Conservation (phyloP, 1,140 invertebrate genomes). For the Dendrolimus kikuchii region DNA sequence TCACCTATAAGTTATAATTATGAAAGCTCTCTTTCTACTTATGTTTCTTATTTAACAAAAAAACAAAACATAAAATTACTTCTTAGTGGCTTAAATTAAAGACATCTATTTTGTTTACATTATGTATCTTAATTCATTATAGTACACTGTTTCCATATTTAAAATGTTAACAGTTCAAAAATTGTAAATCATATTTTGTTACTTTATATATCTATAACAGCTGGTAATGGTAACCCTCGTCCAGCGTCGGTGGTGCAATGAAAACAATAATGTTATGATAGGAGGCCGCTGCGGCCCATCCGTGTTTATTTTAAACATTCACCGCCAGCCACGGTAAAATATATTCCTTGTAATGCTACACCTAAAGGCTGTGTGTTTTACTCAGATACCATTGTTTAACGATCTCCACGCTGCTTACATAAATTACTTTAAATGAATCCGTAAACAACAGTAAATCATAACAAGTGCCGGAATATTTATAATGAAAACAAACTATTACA, state of each 20-base stretch:
- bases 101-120: too few species aligned
- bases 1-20: too few species aligned
- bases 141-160: too few species aligned
- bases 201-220: not conserved
- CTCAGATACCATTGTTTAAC: slow-evolving; percentile 33
- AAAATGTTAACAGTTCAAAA: too few species aligned
- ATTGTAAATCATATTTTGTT: too few species aligned
- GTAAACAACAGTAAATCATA: slow-evolving; percentile 9
- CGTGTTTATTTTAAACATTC: slow-evolving; percentile 57
- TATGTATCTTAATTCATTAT: too few species aligned
- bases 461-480: slow-evolving; percentile 6
- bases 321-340: slow-evolving; percentile 28
- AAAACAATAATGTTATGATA: slow-evolving; percentile 68
- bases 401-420: slow-evolving; percentile 26
- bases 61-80: too few species aligned
- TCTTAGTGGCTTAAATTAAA: too few species aligned
- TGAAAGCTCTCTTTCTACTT: too few species aligned
- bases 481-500: not conserved
- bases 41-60: too few species aligned
- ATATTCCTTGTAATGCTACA: slow-evolving; percentile 38
- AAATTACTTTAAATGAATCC: slow-evolving; percentile 31
- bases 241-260: slow-evolving; percentile 37
- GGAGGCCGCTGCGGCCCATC: slow-evolving; percentile 28
- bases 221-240: slow-evolving; percentile 12
- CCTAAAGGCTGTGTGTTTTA: slow-evolving; percentile 30